phyloP scores from a whole-genome alignment of 2,797 vertebrate genomes.

The Lophotriccus pileatus region DNA sequence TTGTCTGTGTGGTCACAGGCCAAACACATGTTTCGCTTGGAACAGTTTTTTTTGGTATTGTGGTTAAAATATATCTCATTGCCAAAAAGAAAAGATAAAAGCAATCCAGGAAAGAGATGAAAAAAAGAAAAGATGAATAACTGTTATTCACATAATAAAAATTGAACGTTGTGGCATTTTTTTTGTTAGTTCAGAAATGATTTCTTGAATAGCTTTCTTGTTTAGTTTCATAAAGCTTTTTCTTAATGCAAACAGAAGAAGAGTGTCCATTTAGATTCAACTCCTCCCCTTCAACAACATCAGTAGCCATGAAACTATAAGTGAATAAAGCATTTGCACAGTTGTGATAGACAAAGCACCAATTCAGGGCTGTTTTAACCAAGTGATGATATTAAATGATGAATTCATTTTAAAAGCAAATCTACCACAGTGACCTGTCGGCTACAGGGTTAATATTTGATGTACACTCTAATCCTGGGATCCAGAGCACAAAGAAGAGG shows the following conservation, averaged over 20 bases:
- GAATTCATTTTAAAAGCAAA: neutral
- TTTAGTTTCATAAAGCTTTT: neutral
- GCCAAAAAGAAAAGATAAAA: conserved; percentile 47
- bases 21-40: conserved; percentile 55
- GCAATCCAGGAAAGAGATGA: neutral
- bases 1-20: conserved; percentile 13
- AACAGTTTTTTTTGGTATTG: conserved; percentile 24
- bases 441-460: neutral
- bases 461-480: neutral
- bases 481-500: neutral
- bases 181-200: neutral
- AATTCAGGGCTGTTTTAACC: neutral
- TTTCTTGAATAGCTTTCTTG: neutral
- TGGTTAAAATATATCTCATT: neutral
- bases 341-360: neutral
- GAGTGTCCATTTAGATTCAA: neutral
- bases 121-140: neutral
- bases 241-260: neutral
- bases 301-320: neutral
- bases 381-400: neutral
- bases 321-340: neutral
- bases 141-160: neutral
- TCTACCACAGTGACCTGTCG: neutral
- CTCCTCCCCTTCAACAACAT: neutral
- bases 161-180: neutral